These are phyloP conservation scores for Neodiprion pinetum DNA, from an alignment of 1,140 invertebrate genomes.

Conservation along the genomic window DNA sequence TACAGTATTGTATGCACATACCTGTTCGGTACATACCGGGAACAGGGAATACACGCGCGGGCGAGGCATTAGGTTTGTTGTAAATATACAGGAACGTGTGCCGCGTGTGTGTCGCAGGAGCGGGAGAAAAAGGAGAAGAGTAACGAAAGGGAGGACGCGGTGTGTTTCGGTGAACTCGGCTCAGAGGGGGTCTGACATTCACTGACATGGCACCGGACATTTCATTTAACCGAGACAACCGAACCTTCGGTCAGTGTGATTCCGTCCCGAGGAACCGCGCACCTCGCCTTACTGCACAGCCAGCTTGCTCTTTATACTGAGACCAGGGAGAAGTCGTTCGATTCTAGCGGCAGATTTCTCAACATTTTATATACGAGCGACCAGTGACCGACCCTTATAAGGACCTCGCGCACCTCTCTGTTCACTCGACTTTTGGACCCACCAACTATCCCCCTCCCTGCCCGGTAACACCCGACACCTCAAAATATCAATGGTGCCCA, in stretches of 20 bases:
- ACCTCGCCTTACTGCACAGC: not conserved
- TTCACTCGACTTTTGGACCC: not conserved
- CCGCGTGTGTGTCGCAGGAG: not conserved
- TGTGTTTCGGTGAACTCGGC: slow-evolving; percentile 23
- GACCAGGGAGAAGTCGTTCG: not conserved
- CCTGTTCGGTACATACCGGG: too few relatives aligned
- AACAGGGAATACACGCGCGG: too few relatives aligned
- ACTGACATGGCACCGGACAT: slow-evolving; percentile 34
- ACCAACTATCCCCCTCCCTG: not conserved
- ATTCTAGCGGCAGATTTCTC: slow-evolving; percentile 11
- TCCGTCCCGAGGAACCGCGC: not conserved
- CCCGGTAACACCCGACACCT: too few relatives aligned
- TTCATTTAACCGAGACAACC: slow-evolving; percentile 41
- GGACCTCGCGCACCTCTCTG: not conserved
- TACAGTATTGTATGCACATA: too few relatives aligned
- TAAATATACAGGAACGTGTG: too few relatives aligned
- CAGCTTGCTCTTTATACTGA: too few relatives aligned
- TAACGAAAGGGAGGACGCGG: not conserved
- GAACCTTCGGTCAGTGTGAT: not conserved
- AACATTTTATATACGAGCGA: slow-evolving; percentile 4
- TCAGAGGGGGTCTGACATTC: slow-evolving; percentile 40
- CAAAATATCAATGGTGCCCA: too few relatives aligned
- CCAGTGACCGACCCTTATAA: not conserved
- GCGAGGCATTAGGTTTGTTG: too few relatives aligned
- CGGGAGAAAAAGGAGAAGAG: not conserved